Conservation (phyloP, 2,888 invertebrate species). For the Xylocampa areola region DNA sequence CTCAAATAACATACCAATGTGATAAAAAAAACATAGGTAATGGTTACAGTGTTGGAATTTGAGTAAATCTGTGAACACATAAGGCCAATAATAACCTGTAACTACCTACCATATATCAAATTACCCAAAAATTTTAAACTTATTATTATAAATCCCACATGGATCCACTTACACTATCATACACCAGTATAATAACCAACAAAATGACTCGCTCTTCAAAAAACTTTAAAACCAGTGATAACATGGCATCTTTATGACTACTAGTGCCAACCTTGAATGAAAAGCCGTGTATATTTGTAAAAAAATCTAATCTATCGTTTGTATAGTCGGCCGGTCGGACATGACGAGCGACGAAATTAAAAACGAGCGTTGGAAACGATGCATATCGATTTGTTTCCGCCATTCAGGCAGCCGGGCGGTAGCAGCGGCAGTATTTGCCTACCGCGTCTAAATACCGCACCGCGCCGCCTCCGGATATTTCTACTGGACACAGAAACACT, state of each 20-base stretch:
- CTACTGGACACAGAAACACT: conserved; percentile 41
- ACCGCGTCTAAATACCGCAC: conserved; percentile 29
- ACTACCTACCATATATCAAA: no score
- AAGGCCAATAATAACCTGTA: no score
- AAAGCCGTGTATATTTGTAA: conserved; percentile 35
- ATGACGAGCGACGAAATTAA: conserved; percentile 65
- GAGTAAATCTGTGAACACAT: no score
- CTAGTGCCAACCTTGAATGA: conserved; percentile 36
- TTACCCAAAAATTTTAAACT: no score
- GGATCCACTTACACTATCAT: no score
- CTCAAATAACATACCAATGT: no score
- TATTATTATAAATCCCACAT: no score
- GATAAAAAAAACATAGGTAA: no score
- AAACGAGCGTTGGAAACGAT: conserved; percentile 57
- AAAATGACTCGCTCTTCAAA: conserved; percentile 14
- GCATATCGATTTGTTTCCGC: conserved; percentile 60
- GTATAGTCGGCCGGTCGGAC: conserved; percentile 38
- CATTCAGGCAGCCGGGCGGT: conserved; percentile 32
- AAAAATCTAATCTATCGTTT: conserved; percentile 48
- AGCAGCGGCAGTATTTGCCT: conserved; percentile 18
- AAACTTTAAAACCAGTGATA: conserved; percentile 8
- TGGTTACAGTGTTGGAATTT: no score
- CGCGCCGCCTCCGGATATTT: conserved; percentile 39
- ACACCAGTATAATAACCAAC: no score
- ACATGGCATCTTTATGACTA: conserved; percentile 14